Percentiles rank a stretch among this genome's conserved stretches.
Conservation (phyloP, 2,113 vertebrate genomes). For the Columba janthina region DNA sequence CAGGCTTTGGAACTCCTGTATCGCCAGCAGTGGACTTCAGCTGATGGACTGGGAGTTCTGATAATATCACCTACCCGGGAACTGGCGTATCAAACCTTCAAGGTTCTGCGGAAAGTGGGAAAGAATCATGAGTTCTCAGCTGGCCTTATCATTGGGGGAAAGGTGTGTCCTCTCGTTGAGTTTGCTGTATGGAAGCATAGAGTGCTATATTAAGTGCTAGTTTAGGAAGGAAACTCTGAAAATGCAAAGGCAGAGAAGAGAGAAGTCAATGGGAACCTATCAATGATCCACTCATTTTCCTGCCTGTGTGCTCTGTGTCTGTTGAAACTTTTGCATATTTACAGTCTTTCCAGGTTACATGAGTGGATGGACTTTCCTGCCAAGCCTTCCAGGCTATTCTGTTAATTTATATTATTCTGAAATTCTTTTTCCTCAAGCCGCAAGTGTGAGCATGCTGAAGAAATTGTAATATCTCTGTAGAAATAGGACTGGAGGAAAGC, state of each 20-base stretch:
- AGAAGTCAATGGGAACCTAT: background rate
- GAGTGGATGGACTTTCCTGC: background rate
- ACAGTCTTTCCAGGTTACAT: background rate
- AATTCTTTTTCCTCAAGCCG: background rate
- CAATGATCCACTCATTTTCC: background rate
- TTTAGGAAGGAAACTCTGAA: background rate
- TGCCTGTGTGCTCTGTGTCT: background rate
- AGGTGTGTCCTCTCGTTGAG: constrained; percentile 70
- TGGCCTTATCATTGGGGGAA: constrained; percentile 95
- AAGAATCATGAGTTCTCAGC: constrained; percentile 97
- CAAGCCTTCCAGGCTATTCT: background rate
- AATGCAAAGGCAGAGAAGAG: background rate
- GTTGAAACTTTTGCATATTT: background rate
- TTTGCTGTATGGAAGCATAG: background rate
- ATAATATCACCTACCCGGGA: constrained; percentile 96
- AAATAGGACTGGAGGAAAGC: background rate
- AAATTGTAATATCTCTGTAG: background rate
- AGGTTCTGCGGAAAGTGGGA: constrained; percentile 91
- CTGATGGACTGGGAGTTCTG: constrained; percentile 90
- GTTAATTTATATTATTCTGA: background rate
- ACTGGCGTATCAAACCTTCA: constrained; percentile 95
- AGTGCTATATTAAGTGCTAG: background rate
- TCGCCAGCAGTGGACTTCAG: constrained; percentile 90
- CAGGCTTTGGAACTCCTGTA: constrained; percentile 91
- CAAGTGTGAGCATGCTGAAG: background rate